Evolutionary conservation across 1,140 invertebrate genomes (phyloP).

Genomic region (Drosophila arawakana): DNA sequence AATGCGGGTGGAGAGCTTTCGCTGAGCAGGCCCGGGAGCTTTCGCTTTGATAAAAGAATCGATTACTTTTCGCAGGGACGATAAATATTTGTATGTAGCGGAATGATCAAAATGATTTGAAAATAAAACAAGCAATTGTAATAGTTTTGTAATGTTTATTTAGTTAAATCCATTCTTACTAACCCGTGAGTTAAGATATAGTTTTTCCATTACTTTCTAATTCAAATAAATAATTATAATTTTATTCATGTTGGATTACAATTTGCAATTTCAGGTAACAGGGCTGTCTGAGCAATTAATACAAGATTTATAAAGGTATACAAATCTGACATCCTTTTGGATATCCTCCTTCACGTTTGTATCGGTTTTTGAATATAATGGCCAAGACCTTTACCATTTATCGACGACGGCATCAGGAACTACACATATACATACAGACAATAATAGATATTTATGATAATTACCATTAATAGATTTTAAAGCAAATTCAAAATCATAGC

Average conservation of each 20-base stretch:
- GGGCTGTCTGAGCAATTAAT: constrained; percentile 80
- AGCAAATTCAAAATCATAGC: constrained; percentile 47
- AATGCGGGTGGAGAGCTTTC: not conserved
- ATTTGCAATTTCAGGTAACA: constrained; percentile 77
- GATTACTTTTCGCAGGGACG: not conserved
- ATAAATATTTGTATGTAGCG: not conserved
- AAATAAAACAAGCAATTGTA: not conserved
- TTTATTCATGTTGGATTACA: constrained; percentile 76
- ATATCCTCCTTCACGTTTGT: constrained; percentile 60
- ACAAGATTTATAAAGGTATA: constrained; percentile 80
- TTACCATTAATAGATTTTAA: constrained; percentile 39
- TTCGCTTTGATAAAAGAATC: not conserved
- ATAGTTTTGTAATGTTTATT: constrained; percentile 57
- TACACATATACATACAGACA: constrained; percentile 51
- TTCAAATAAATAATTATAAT: constrained; percentile 71
- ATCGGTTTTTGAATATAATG: constrained; percentile 60
- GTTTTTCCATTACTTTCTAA: constrained; percentile 68
- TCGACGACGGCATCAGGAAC: constrained; percentile 74
- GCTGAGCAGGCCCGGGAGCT: not conserved
- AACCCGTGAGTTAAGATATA: constrained; percentile 63
- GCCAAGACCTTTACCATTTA: constrained; percentile 70
- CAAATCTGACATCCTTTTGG: constrained; percentile 75
- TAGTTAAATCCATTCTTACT: constrained; percentile 71
- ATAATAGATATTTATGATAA: constrained; percentile 43
- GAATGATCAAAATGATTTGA: not conserved